Evolutionary conservation across 1,140 invertebrate genomes (phyloP), one percentile per base, ranked within the genome.

Genomic region (Drosophila ercepeae): DNA sequence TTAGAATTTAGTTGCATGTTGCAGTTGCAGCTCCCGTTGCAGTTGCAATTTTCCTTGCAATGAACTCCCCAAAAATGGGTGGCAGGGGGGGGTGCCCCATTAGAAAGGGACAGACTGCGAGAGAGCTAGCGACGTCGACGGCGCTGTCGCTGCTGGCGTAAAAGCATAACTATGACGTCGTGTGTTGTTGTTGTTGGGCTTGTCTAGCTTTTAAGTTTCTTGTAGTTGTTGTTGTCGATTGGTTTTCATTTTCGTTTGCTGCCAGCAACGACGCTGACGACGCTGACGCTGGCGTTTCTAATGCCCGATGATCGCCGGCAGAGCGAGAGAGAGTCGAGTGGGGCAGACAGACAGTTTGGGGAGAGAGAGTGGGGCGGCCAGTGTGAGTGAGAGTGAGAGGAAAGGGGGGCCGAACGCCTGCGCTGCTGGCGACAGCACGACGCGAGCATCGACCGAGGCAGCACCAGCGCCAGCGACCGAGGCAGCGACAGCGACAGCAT

Each of bases 211-310:
- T 63, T 65, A 36, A n/a, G 29, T 55, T 55, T 21, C 21, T 21
- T 21, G 21, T 21, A 2, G 21, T 21, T 21, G 36, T 53, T 69
- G 18, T 36, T 51, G 19, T 61, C 81, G 86, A 86, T 86, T 86
- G 82, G 77, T 83, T 88, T 88, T 88, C 82, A 89, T 88, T 88
- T 88, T 88, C 82, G 70, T 88, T 88, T 61, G 82, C 78, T 82
- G 82, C 74, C 78, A 39, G 41, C 73, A 55, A 50, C 41, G 58
- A 23, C 39, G 46, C n/a, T n/a, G 21, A 13, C 39, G 39, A 3
- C 39, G 29, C 19, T 48, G 57, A 4, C 39, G 44, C 41, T 34
- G 70, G 25, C 8, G 57, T 44, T 53, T 73, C 75, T 81, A 82
- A 82, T 83, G 61, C 58, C 57, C 58, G 69, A 73, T 73, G 69